phyloP scores from a whole-genome alignment of 2,113 vertebrate species.

The Oncorhynchus clarkii region DNA sequence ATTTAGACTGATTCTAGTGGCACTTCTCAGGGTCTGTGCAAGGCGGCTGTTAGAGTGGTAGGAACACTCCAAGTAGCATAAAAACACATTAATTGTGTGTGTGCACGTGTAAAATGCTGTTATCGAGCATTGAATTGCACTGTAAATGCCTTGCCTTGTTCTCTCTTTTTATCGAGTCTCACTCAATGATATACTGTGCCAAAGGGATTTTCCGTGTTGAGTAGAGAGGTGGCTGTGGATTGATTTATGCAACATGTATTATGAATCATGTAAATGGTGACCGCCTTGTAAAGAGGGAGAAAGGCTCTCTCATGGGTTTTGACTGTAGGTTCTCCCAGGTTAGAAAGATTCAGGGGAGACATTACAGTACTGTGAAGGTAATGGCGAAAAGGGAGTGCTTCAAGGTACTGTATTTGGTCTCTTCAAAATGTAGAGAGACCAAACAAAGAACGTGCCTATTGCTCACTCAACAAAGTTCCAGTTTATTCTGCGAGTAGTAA shows the following conservation, averaged over 20 bases:
- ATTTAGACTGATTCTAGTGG: too few relatives aligned
- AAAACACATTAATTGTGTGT: not conserved
- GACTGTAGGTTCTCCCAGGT: not conserved
- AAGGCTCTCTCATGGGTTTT: constrained; percentile 43
- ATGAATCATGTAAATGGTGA: constrained; percentile 50
- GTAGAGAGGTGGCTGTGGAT: constrained; percentile 17
- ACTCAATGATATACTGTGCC: constrained; percentile 3
- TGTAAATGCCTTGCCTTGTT: not conserved
- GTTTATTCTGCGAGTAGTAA: not conserved
- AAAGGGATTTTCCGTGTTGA: constrained; percentile 48
- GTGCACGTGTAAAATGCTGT: not conserved
- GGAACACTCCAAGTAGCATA: not conserved
- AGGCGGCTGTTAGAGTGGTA: not conserved
- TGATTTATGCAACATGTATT: constrained; percentile 12
- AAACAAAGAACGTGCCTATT: not conserved
- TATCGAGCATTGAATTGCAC: not conserved
- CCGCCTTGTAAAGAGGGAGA: not conserved
- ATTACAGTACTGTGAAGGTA: constrained; percentile 25
- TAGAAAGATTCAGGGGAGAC: constrained; percentile 7
- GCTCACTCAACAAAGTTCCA: not conserved
- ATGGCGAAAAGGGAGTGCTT: not conserved
- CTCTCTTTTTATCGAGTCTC: not conserved
- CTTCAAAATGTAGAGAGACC: not conserved
- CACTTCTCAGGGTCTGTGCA: not conserved
- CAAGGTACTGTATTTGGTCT: not conserved